Percentiles rank a stretch among this genome's conserved stretches.
Conservation (phyloP, 2,888 invertebrate genomes). For the Stratiomys singularior region DNA sequence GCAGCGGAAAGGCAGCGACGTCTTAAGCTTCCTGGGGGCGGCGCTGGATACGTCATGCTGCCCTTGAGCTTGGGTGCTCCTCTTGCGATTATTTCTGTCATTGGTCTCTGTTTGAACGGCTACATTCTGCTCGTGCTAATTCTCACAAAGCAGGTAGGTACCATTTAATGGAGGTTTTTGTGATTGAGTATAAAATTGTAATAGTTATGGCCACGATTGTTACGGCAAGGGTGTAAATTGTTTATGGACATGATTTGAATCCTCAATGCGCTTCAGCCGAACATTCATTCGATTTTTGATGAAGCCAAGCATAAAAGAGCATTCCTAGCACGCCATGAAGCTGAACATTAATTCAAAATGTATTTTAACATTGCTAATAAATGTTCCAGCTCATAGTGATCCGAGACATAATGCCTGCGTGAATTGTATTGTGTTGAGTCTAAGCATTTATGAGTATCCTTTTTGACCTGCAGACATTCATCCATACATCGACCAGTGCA, state of each 20-base stretch:
- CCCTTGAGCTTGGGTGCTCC: constrained; percentile 47
- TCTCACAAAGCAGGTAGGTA: constrained; percentile 47
- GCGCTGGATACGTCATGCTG: constrained; percentile 45
- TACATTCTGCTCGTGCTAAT: constrained; percentile 47
- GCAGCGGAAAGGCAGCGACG: constrained; percentile 44
- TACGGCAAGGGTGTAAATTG: constrained; percentile 23
- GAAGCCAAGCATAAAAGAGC: not conserved
- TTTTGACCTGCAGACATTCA: no score
- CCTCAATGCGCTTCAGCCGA: not conserved
- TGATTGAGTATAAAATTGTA: not conserved
- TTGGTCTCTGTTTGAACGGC: constrained; percentile 46
- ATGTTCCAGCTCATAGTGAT: not conserved
- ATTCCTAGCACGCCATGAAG: not conserved
- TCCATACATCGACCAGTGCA: no score
- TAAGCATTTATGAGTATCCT: no score
- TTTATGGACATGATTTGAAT: constrained; percentile 38
- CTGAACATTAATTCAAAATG: not conserved
- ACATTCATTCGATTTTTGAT: not conserved
- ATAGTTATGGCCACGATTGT: constrained; percentile 27
- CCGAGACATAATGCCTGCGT: not conserved
- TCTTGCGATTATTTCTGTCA: constrained; percentile 46
- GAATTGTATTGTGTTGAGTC: no score
- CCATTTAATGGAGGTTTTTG: constrained; percentile 19
- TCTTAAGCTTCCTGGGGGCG: constrained; percentile 33
- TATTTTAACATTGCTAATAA: not conserved